Percentiles rank a stretch among this genome's conserved stretches.
Conservation (phyloP, 2,888 invertebrate species). For the Deilephila elpenor region DNA sequence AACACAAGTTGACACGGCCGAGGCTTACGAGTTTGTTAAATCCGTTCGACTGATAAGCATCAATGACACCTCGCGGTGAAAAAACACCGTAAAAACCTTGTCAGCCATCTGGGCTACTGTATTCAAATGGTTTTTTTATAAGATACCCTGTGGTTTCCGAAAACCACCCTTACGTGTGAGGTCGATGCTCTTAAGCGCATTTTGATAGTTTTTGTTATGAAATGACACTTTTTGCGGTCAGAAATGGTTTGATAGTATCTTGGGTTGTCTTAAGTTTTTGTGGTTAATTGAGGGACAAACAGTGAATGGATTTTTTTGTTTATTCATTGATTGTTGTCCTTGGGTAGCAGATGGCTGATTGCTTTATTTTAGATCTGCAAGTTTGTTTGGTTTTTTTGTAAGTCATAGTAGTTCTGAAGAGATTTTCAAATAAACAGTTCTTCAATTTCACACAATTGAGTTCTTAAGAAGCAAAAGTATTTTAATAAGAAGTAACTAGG, state of each 20-base stretch:
- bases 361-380: not conserved
- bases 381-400: too few relatives aligned
- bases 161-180: slow-evolving; percentile 73
- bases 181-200: slow-evolving; percentile 60
- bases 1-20: slow-evolving; percentile 70
- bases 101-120: slow-evolving; percentile 76
- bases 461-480: too few relatives aligned
- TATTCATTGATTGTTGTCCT: not conserved
- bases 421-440: too few relatives aligned
- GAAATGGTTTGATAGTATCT: slow-evolving; percentile 54
- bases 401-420: too few relatives aligned
- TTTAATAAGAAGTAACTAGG: too few relatives aligned
- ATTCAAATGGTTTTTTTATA: slow-evolving; percentile 75
- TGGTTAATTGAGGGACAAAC: slow-evolving; percentile 30
- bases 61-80: slow-evolving; percentile 75
- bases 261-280: slow-evolving; percentile 35
- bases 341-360: not conserved
- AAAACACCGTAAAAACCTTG: slow-evolving; percentile 59
- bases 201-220: slow-evolving; percentile 54
- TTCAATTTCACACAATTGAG: too few relatives aligned
- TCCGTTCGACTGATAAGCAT: slow-evolving; percentile 79
- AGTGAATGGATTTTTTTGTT: slow-evolving; percentile 12
- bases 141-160: slow-evolving; percentile 66
- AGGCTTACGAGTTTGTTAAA: slow-evolving; percentile 79
- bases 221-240: slow-evolving; percentile 66